Percentiles rank a stretch among this genome's conserved stretches.
phyloP scores from a whole-genome alignment of 2,113 vertebrate species.

The Boleophthalmus pectinirostris region DNA sequence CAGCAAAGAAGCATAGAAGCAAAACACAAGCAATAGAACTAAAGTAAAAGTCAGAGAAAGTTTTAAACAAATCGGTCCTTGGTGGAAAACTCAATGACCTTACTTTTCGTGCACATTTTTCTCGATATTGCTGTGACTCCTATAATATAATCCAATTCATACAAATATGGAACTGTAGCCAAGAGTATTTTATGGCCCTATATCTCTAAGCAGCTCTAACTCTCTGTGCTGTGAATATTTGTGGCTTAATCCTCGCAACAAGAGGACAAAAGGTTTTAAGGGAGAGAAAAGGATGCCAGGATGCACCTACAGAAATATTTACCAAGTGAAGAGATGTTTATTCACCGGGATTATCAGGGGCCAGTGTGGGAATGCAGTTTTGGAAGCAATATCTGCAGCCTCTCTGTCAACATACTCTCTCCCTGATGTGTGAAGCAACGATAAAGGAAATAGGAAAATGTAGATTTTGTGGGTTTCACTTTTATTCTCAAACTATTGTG shows the following conservation, averaged over 20 bases:
- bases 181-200: slow-evolving; percentile 42
- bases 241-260: slow-evolving; percentile 61
- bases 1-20: not conserved
- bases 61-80: not conserved
- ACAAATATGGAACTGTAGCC: slow-evolving; percentile 53
- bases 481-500: not conserved
- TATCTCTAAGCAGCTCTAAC: slow-evolving; percentile 54
- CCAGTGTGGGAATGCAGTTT: slow-evolving; percentile 17
- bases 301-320: slow-evolving; percentile 52
- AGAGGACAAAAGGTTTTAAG: slow-evolving; percentile 33
- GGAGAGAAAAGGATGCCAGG: slow-evolving; percentile 32
- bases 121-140: slow-evolving; percentile 43
- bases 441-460: slow-evolving; percentile 18
- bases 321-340: slow-evolving; percentile 49
- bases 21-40: not conserved
- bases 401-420: slow-evolving; percentile 28
- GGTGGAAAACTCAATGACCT: not conserved
- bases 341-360: slow-evolving; percentile 58
- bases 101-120: slow-evolving; percentile 14
- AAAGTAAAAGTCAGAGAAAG: not conserved
- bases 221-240: slow-evolving; percentile 51
- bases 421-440: slow-evolving; percentile 14
- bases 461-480: not conserved
- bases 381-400: slow-evolving; percentile 42
- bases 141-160: slow-evolving; percentile 63